Evolutionary conservation across 2,888 invertebrate species (phyloP).

Genomic region (Selenia dentaria): DNA sequence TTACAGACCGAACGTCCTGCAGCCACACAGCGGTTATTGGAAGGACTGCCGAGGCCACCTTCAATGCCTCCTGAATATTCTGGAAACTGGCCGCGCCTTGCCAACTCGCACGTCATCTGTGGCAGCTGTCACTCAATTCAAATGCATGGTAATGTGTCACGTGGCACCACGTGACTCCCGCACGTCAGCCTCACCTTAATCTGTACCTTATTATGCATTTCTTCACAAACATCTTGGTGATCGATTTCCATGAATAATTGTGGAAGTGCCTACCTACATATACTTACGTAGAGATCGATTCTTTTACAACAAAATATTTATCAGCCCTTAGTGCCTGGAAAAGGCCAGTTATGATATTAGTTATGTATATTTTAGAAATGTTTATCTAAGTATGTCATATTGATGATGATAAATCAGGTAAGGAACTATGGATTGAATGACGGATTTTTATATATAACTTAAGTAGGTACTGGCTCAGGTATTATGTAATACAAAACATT

Average conservation of each 20-base stretch:
- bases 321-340: too few species aligned
- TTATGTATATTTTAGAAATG: too few species aligned
- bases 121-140: background rate
- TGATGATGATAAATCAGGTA: too few species aligned
- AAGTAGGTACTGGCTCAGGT: too few species aligned
- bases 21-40: background rate
- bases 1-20: conserved; percentile 7
- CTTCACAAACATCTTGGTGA: background rate
- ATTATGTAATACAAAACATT: too few species aligned
- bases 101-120: conserved; percentile 44
- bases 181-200: background rate
- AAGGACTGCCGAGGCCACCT: background rate
- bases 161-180: conserved; percentile 50
- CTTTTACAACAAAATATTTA: too few species aligned
- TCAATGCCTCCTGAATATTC: conserved; percentile 39
- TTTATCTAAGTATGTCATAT: too few species aligned
- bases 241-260: background rate
- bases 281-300: too few species aligned
- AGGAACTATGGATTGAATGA: too few species aligned
- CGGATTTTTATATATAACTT: too few species aligned
- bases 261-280: background rate
- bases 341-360: too few species aligned
- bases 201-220: background rate
- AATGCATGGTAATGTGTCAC: conserved; percentile 58
- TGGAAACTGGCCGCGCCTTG: conserved; percentile 49